These are phyloP conservation scores for Balaenoptera acutorostrata DNA, from an alignment of 2,113 vertebrate genomes.

Conservation along the genomic window DNA sequence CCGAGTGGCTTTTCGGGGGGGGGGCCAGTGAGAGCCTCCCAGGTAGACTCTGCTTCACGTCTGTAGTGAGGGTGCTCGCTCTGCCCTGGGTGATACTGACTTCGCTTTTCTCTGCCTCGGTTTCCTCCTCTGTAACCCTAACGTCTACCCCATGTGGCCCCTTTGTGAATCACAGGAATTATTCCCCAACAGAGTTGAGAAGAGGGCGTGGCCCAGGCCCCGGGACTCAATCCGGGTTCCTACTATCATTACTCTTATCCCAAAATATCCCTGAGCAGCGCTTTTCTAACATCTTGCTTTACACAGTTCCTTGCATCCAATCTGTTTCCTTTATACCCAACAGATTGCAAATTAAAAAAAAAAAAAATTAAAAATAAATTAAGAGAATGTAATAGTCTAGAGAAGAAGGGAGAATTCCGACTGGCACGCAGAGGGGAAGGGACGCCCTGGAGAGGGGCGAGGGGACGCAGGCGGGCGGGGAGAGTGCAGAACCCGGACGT, in stretches of 20 bases:
- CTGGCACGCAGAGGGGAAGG: rapidly evolving
- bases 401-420: not conserved
- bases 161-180: not conserved
- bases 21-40: too few species aligned
- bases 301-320: not conserved
- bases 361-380: not conserved
- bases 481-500: rapidly evolving
- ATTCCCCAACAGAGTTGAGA: rapidly evolving
- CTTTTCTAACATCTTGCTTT: not conserved
- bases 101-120: not conserved
- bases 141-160: rapidly evolving
- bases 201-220: not conserved
- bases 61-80: not conserved
- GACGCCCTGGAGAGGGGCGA: rapidly evolving
- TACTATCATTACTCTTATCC: not conserved
- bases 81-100: not conserved
- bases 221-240: rapidly evolving
- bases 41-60: rapidly evolving
- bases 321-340: constrained; percentile 22
- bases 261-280: not conserved
- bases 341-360: constrained; percentile 15
- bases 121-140: not conserved
- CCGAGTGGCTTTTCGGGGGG: rapidly evolving
- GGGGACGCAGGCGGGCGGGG: rapidly evolving
- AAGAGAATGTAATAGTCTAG: not conserved